Base-by-base conservation (phyloP, 2,113 vertebrate species). In the Channa argus region DNA sequence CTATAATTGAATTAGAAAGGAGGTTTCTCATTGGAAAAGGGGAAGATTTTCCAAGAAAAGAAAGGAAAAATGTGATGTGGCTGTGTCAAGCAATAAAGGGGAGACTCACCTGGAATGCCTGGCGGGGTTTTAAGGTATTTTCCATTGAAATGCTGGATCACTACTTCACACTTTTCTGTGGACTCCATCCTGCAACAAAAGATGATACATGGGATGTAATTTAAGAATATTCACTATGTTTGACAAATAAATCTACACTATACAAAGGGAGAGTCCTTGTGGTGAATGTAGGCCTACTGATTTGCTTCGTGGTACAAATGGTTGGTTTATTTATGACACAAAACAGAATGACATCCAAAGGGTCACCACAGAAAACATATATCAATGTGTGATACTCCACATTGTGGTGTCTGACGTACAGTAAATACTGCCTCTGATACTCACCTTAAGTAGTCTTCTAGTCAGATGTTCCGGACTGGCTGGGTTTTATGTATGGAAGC, bases 41-140 rank as follows among this genome's bases (percentile, higher is more conserved):
- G 11, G 74, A 60, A 70, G 44, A 47, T 87, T 81, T 80, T 71
- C 52, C 33, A 37, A 38, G 50, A 24, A 76, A 58, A 70, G 51
- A 41, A 55, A 76, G 6, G 3, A 34, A 66, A 79, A 8, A 6
- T 43, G 62, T 58, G 56, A 69, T 33, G 69, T 3, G 60, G 37
- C 49, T 59, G 53, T 47, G 73, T 47, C 62, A 72, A 63, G 69
- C n/a, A 60, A 54, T 69, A 46, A 58, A 36, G 33, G 39, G 33
- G 53, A 6, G 77, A 84, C 87, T 91, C 71, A 93, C 92, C 89
- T 93, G 92, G 91, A 81, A 93, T 92, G 82, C 92, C 92, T 79
- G 91, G 92, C 3, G 91, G 92, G 76, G 91, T 93, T 91, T 93
- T 93, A 86, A 93, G 92, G 90, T 93, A 93, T 81, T 93, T 93